Percentiles rank a stretch among this genome's conserved stretches.
phyloP scores from a whole-genome alignment of 1,140 invertebrate species.

The Mizuhopecten yessoensis region DNA sequence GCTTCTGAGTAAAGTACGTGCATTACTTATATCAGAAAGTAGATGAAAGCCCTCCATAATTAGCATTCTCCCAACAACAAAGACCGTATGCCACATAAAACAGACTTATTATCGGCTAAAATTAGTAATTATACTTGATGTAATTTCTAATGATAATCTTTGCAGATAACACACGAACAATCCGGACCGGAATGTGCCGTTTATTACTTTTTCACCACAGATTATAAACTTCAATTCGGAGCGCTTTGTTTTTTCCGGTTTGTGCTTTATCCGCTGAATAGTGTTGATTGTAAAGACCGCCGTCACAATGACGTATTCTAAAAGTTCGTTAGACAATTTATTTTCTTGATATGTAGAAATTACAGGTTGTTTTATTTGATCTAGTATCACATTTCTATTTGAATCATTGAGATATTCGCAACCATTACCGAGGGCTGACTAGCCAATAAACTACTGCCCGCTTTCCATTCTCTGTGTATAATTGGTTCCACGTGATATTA shows the following conservation, averaged over 20 bases:
- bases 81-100: conserved; percentile 25
- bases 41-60: conserved; percentile 25
- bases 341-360: conserved; percentile 35
- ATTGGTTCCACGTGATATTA: not conserved
- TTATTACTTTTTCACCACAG: not conserved
- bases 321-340: not conserved
- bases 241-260: not conserved
- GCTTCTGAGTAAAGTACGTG: not conserved
- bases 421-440: not conserved
- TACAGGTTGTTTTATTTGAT: conserved; percentile 29
- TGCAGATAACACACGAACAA: conserved; percentile 19
- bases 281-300: not conserved
- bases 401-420: not conserved
- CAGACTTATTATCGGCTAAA: not conserved
- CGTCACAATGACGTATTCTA: conserved; percentile 16
- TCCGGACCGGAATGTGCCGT: not conserved
- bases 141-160: conserved; percentile 40
- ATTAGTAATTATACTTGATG: conserved; percentile 36
- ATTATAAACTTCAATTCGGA: conserved; percentile 18
- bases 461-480: not conserved
- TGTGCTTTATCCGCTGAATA: not conserved
- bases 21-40: conserved; percentile 26
- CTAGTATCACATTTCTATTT: conserved; percentile 9
- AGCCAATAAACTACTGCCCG: not conserved
- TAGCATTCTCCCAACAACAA: conserved; percentile 20